These are phyloP conservation scores for Drosophila pruinosa DNA, from an alignment of 1,140 invertebrate genomes.

Conservation along the genomic window DNA sequence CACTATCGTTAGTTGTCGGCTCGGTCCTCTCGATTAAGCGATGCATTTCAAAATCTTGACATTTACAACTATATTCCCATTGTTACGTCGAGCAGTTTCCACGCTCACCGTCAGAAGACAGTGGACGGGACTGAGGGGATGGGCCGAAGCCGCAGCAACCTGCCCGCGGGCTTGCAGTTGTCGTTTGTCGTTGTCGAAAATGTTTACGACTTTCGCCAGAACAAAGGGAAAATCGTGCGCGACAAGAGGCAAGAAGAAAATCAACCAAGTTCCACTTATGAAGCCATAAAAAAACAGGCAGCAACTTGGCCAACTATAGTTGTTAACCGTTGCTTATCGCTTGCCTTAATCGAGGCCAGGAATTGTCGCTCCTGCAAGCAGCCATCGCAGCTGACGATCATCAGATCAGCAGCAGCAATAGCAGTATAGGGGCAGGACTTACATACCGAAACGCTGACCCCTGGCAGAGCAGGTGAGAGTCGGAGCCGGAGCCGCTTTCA, in stretches of 20 bases:
- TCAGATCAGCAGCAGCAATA: conserved; percentile 20
- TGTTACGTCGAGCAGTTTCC: conserved; percentile 30
- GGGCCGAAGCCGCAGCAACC: not conserved
- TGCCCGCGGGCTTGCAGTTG: conserved; percentile 8
- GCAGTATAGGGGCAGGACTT: conserved; percentile 23
- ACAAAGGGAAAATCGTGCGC: conserved; percentile 59
- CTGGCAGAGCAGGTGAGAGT: conserved; percentile 48
- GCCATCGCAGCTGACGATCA: conserved; percentile 51
- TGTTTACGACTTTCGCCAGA: conserved; percentile 78
- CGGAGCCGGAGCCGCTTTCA: conserved; percentile 26
- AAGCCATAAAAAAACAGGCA: conserved; percentile 69
- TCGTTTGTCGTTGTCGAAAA: conserved; percentile 62
- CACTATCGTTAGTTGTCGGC: not conserved
- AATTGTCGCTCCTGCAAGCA: conserved; percentile 33
- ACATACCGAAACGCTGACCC: not conserved
- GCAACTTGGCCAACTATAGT: conserved; percentile 43
- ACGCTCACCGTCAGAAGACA: not conserved
- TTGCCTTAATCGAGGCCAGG: conserved; percentile 52
- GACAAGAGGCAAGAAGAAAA: conserved; percentile 44
- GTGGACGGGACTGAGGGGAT: not conserved
- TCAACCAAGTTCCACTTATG: conserved; percentile 78
- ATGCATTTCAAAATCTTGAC: conserved; percentile 74
- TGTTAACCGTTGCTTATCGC: conserved; percentile 29
- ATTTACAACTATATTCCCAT: conserved; percentile 65
- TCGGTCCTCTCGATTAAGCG: conserved; percentile 57